Evolutionary conservation across 2,888 invertebrate species (phyloP).

Genomic region (Eulithis testata): DNA sequence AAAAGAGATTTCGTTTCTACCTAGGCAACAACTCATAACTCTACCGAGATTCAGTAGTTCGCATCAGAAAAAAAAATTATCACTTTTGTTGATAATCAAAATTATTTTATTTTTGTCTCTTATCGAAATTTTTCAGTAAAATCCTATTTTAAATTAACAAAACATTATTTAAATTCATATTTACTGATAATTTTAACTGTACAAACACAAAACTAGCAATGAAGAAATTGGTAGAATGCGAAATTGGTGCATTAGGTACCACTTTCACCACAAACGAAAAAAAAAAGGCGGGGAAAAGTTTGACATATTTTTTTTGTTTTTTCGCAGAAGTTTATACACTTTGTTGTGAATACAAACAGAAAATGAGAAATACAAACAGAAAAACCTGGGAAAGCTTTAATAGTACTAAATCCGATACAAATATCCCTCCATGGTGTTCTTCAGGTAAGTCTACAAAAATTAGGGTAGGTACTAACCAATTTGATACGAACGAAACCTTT

Average conservation of each 20-base stretch:
- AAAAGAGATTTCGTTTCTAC: too few relatives aligned
- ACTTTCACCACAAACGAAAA: conserved; percentile 5
- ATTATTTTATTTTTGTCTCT: too few relatives aligned
- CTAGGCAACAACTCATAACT: too few relatives aligned
- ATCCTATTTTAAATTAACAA: too few relatives aligned
- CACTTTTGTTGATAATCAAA: too few relatives aligned
- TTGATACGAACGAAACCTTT: background rate
- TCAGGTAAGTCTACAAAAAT: conserved; percentile 52
- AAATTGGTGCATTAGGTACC: background rate
- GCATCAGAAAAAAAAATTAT: too few relatives aligned
- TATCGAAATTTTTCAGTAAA: too few relatives aligned
- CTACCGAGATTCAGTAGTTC: too few relatives aligned
- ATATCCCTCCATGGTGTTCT: conserved; percentile 70
- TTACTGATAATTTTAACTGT: too few relatives aligned
- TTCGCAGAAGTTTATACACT: background rate
- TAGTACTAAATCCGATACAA: conserved; percentile 57
- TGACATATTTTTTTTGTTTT: background rate
- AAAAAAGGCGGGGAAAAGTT: conserved; percentile 30
- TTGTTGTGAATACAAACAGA: background rate
- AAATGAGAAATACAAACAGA: conserved; percentile 28
- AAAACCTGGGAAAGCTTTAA: conserved; percentile 57
- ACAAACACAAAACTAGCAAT: too few relatives aligned
- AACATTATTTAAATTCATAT: too few relatives aligned
- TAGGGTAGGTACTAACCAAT: conserved; percentile 1
- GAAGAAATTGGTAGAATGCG: conserved; percentile 18